Evolutionary conservation across 2,888 invertebrate species (phyloP), one percentile per base, ranked within the genome.

Genomic region (Unio pictorum): DNA sequence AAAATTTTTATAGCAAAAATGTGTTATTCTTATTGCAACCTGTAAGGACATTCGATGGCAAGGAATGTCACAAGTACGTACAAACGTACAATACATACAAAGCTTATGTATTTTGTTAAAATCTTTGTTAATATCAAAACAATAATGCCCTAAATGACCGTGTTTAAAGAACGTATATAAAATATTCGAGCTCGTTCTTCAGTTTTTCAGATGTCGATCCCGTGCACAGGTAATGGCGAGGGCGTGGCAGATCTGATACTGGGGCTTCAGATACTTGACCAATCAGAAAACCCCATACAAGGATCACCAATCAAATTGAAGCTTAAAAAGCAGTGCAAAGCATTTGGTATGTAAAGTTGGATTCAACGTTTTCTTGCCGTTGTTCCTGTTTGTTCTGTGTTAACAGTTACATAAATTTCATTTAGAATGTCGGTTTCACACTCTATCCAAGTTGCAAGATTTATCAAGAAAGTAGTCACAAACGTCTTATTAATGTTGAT

Each of bases 171-270:
- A 45, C 45, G 8, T 45, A 45, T 45, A 45, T 2, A 11, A 45
- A 15, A 45, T 45, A 45, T 45, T 45, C 45, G 45, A 11, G 11
- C 0, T 45, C 45, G 63, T 57, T 64, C 65, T 72, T 26, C 78
- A 88, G 89, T 84, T 72, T 89, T 89, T 79, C 86, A 88, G 84
- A 84, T 89, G 79, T 85, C 87, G 17, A 87, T 89, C 69, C 87
- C 89, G 6, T 89, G 88, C 75, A 89, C 87, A 74, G 87, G 87
- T 59, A 81, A 81, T 55, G 81, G 83, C 54, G 78, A 83, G 15
- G 89, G 87, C 55, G 80, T 86, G 45, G 87, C 88, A n/a, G 81
- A 84, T 26, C 78, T 89, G 61, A 79, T 83, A 26, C 81, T 89
- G 23, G 86, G 84, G 7, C 78, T 89, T 28, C 82, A 86, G 63